Percentiles rank a stretch among this genome's conserved stretches.
These are phyloP conservation scores for Alcedo atthis DNA, from an alignment of 2,797 vertebrate species.

Conservation along the genomic window DNA sequence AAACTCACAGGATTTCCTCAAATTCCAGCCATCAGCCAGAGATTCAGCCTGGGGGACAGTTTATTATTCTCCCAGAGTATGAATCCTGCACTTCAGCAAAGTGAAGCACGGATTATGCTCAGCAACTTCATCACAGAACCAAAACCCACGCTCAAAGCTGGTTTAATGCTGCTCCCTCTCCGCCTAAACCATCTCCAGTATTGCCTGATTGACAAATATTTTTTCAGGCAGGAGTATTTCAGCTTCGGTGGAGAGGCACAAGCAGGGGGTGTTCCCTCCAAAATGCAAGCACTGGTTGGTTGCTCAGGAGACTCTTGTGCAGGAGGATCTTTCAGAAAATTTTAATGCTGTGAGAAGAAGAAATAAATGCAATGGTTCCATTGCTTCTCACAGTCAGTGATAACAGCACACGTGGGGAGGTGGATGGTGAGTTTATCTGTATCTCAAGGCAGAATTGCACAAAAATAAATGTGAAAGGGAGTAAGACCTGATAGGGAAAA, in stretches of 20 bases:
- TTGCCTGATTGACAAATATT: neutral
- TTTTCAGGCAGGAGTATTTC: neutral
- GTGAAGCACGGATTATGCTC: neutral
- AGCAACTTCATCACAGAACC: neutral
- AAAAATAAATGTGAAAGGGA: neutral
- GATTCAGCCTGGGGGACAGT: neutral
- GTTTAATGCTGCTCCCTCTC: neutral
- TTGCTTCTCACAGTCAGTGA: accelerated
- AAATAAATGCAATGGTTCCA: neutral
- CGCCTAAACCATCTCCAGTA: neutral
- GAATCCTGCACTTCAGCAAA: neutral
- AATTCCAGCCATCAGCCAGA: slow-evolving; percentile 10
- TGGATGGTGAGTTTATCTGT: neutral
- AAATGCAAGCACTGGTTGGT: neutral
- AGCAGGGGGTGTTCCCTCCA: neutral
- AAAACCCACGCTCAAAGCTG: neutral
- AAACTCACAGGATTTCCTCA: slow-evolving; percentile 56
- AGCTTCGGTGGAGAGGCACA: neutral
- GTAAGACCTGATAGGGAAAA: neutral
- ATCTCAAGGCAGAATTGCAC: neutral
- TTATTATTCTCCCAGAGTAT: neutral
- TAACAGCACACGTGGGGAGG: neutral
- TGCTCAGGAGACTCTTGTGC: neutral
- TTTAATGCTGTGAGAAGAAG: neutral
- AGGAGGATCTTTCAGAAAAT: neutral